Evolutionary conservation across 2,888 invertebrate genomes (phyloP).

Genomic region (Eristalis tenax): DNA sequence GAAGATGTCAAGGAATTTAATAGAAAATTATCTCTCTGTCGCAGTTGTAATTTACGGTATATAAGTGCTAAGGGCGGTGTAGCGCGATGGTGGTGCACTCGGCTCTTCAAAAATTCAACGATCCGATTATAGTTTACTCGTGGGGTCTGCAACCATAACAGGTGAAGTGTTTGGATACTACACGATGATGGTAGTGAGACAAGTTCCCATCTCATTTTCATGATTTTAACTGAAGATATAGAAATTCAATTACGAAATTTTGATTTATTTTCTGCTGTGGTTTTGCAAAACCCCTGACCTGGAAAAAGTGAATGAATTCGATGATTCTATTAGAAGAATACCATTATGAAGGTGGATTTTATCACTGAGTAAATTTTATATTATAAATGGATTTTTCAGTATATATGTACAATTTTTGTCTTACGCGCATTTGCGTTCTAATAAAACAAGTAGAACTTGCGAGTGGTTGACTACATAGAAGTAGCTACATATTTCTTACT

Average conservation of each 20-base stretch:
- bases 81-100: background rate
- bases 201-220: slow-evolving; percentile 3
- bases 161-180: background rate
- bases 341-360: background rate
- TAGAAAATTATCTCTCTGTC: slow-evolving; percentile 44
- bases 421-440: no score
- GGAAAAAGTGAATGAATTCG: background rate
- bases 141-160: background rate
- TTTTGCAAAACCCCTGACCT: background rate
- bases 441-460: no score
- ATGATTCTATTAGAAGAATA: slow-evolving; percentile 8
- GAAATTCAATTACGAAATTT: slow-evolving; percentile 51
- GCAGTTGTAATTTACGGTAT: slow-evolving; percentile 44
- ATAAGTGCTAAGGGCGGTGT: background rate
- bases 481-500: no score
- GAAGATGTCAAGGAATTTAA: slow-evolving; percentile 48
- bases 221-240: slow-evolving; percentile 31
- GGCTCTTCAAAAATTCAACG: background rate
- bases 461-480: no score
- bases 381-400: slow-evolving; percentile 1
- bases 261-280: slow-evolving; percentile 29
- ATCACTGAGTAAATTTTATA: background rate
- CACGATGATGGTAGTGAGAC: background rate
- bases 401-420: background rate
- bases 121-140: background rate